Evolutionary conservation across 2,888 invertebrate genomes (phyloP), one percentile per base, ranked within the genome.

Genomic region (Chrysopilus asiliformis): DNA sequence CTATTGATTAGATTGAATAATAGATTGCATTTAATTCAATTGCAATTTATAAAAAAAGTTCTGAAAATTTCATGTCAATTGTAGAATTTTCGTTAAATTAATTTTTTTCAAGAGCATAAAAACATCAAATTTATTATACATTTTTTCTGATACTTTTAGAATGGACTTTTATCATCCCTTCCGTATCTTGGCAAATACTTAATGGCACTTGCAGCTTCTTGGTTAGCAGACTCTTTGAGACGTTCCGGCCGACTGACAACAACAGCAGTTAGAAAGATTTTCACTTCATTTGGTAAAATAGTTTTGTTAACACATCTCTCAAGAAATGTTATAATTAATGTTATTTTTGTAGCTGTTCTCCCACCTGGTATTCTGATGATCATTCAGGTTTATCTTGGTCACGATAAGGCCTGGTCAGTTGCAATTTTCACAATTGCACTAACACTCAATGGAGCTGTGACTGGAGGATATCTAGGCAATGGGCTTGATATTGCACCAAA

Each of bases 401-500:
- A 74, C 47, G 71, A 78, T 57, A 71, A 76, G 12, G 57, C 68
- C n/a, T 71, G 77, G 58, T 81, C 85, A 2, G 79, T 87, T 24
- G 66, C 72, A 1, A 78, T 86, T 48, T 84, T 89, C 60, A 85
- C 85, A 0, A 56, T 74, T 25, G 81, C 85, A 1, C 64, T 87
- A 16, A 85, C 85, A 45, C 72, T 85, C 50, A 86, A 86, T 59
- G 89, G 89, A 14, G 84, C 79, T 0, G 84, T 86, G 12, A 84
- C 85, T 0, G 84, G 82, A 8, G 87, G 87, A 1, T 87, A 86
- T 58, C 69, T 86, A 18, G 80, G 85, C 43, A 87, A 87, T 53
- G 85, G 83, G 9, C 65, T 89, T 16, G 87, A 89, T 50, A 85
- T 89, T 49, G 86, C 87, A 3, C 87, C 87, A 1, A 85, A 86